Percentiles rank a stretch among this genome's conserved stretches.
These are phyloP conservation scores for Anguilla obscura DNA, from an alignment of 2,797 vertebrate genomes.

Conservation along the genomic window DNA sequence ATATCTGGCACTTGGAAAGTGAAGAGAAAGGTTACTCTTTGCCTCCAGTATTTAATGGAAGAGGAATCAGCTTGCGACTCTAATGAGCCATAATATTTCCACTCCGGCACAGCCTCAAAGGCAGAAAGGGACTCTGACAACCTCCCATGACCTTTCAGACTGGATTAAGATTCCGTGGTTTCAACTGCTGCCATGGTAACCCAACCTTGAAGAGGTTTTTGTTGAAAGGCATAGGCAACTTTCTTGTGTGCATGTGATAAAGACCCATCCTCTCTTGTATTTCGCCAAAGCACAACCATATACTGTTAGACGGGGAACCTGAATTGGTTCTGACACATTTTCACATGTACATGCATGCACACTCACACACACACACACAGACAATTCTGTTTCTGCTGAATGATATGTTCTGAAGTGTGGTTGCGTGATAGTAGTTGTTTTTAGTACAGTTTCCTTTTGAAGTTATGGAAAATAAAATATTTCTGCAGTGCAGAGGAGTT, in stretches of 20 bases:
- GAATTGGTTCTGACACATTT: background rate
- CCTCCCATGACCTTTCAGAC: conserved; percentile 69
- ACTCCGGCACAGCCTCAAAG: conserved; percentile 14
- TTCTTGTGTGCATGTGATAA: background rate
- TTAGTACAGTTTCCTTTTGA: background rate
- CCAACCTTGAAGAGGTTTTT: conserved; percentile 34
- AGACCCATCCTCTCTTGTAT: background rate
- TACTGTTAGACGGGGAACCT: background rate
- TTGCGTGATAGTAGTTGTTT: background rate
- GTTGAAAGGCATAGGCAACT: background rate
- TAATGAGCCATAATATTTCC: conserved; percentile 30
- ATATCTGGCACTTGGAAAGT: conserved; percentile 22
- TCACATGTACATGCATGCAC: background rate
- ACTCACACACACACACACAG: background rate
- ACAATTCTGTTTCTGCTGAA: background rate
- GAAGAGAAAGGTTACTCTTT: conserved; percentile 25
- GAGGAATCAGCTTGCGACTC: background rate
- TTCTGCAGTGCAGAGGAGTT: background rate
- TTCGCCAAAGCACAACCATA: background rate
- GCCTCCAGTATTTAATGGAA: conserved; percentile 19
- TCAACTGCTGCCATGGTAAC: conserved; percentile 68
- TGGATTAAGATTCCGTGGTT: conserved; percentile 66
- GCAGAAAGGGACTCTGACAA: conserved; percentile 58
- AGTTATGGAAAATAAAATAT: background rate
- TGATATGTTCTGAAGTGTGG: background rate